Evolutionary conservation across 2,888 invertebrate genomes (phyloP), one percentile per base, ranked within the genome.

Genomic region (Microchrysa polita): DNA sequence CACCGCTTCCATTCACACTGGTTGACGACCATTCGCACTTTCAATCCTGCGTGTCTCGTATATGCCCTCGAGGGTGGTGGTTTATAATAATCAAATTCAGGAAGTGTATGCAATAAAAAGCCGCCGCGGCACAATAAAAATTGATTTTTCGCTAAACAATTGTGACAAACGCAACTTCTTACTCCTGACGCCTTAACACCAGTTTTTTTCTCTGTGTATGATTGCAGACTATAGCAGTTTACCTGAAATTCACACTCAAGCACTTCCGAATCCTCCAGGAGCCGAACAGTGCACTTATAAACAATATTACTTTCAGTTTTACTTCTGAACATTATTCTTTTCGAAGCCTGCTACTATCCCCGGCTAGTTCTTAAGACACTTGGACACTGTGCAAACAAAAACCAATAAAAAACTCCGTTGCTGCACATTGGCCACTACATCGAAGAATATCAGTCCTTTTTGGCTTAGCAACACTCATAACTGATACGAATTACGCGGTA

Each of bases 211-310:
- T 44, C 14, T 44, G 44, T 14, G 14, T 12, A 44, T 14, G 14
- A 44, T 12, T 14, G 14, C 44, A 44, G 44, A 44, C 10, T 14
- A 44, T 44, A 44, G 10, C 20, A 61, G 22, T 42, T 85, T 85
- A 93, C 92, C 90, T 94, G 95, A 88, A 95, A 95, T 89, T 95
- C 95, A 85, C 94, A 95, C 88, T 96, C 94, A 82, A 96, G 87
- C 81, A 95, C 92, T 87, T 96, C 95, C 79, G 93, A 91, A 87
- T 96, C 95, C 86, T 95, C 73, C 81, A 96, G 88, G 78, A 96
- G 88, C 81, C 95, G 90, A 80, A 96, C 93, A 80, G 95, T 95
- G 85, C 94, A 93, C 88, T 93, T 93, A 87, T 91, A 92, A 86
- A 91, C 90, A 86, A 92, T 88, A 85, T 89, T 89, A 81, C 89